Evolutionary conservation across 2,113 vertebrate genomes (phyloP).

Genomic region (Crotalus viridis): DNA sequence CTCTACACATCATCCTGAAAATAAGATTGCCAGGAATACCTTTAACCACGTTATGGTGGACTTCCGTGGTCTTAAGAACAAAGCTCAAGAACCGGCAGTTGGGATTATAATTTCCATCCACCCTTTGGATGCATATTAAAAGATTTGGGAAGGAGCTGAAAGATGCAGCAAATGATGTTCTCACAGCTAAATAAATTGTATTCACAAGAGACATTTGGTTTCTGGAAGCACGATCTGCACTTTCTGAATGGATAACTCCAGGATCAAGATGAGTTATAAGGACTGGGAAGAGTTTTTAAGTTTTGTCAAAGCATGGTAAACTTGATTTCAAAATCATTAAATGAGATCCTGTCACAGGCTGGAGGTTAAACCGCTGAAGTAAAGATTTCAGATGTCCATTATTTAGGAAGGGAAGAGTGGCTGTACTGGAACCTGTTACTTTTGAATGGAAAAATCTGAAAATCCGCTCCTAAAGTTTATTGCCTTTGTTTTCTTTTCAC

Average conservation of each 20-base stretch:
- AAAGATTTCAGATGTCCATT: neutral
- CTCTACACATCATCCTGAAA: neutral
- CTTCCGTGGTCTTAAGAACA: neutral
- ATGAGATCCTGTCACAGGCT: neutral
- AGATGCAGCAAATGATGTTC: neutral
- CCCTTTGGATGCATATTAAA: neutral
- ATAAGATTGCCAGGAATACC: neutral
- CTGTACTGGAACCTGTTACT: neutral
- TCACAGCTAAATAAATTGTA: neutral
- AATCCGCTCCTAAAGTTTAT: neutral
- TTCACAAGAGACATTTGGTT: neutral
- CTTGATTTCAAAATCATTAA: neutral
- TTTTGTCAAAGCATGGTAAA: neutral
- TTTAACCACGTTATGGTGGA: neutral
- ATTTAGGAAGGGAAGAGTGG: neutral
- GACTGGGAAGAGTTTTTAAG: neutral
- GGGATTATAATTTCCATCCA: neutral
- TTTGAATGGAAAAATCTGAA: neutral
- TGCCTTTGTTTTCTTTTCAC: neutral
- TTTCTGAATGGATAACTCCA: neutral
- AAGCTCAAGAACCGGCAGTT: neutral
- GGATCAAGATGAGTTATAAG: neutral
- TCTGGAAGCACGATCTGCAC: neutral
- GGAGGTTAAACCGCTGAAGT: neutral
- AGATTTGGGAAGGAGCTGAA: neutral